phyloP scores from a whole-genome alignment of 2,113 vertebrate genomes.

The Xyrauchen texanus region DNA sequence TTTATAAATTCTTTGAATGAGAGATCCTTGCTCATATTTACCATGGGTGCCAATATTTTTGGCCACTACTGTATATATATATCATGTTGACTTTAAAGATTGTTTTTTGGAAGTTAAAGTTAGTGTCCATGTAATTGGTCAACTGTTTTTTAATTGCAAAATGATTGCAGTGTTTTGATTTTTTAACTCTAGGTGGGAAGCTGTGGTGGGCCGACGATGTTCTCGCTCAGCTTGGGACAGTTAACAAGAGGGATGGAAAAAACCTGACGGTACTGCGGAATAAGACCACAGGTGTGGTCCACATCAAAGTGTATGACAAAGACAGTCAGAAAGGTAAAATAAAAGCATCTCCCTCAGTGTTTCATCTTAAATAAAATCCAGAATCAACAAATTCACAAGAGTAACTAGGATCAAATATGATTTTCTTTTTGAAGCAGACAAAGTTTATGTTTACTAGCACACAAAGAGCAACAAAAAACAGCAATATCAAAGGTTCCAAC shows the following conservation, averaged over 20 bases:
- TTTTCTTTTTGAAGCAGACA: not conserved
- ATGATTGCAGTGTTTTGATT: not conserved
- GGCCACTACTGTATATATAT: no score
- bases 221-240: slow-evolving; percentile 81
- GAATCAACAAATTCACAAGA: not conserved
- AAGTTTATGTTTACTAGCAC: not conserved
- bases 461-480: not conserved
- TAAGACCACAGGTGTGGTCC: slow-evolving; percentile 84
- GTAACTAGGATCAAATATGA: not conserved
- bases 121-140: no score
- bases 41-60: no score
- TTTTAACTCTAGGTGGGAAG: slow-evolving; percentile 75
- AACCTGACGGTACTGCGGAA: slow-evolving; percentile 77
- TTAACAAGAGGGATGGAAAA: slow-evolving; percentile 82
- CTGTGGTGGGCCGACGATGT: slow-evolving; percentile 89
- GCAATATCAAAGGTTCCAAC: no score
- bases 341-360: not conserved
- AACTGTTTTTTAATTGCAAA: no score
- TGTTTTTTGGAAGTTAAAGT: no score
- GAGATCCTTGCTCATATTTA: not conserved
- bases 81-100: not conserved
- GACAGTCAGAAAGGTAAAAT: slow-evolving; percentile 81
- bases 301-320: slow-evolving; percentile 87
- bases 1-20: no score
- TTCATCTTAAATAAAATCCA: not conserved